A percentile compares a stretch with the other conserved stretches of the same genome.
Evolutionary conservation across 2,797 vertebrate genomes (phyloP).

Genomic region (Pantherophis alleghaniensis): DNA sequence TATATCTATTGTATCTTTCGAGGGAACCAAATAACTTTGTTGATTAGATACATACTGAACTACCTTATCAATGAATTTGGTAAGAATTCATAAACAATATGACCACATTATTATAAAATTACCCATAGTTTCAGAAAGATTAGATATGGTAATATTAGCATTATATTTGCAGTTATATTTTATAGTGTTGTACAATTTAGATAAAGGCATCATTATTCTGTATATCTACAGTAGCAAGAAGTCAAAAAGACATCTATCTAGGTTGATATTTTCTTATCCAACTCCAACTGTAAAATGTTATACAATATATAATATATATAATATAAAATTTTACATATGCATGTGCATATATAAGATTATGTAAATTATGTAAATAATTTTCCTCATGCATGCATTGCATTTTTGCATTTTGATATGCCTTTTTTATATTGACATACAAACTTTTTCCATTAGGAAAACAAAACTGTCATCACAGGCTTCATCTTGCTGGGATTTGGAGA

Average conservation of each 20-base stretch:
- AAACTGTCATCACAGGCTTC: conserved; percentile 44
- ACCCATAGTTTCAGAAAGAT: not conserved
- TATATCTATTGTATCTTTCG: not conserved
- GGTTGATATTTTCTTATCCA: not conserved
- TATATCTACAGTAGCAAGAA: not conserved
- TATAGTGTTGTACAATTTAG: not conserved
- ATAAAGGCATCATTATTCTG: not conserved
- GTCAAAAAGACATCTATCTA: not conserved
- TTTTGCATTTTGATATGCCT: not conserved
- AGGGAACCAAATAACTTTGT: not conserved
- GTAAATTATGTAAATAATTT: not conserved
- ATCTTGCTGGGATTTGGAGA: conserved; percentile 51
- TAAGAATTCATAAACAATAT: not conserved
- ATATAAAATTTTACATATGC: too few relatives aligned
- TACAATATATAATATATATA: too few relatives aligned
- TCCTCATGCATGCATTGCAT: not conserved
- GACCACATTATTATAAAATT: not conserved
- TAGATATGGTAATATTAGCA: not conserved
- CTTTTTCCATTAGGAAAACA: conserved; percentile 27
- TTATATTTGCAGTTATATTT: not conserved
- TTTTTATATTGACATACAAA: not conserved
- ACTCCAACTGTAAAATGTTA: not conserved
- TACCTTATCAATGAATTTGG: not conserved
- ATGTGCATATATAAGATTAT: not conserved
- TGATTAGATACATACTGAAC: not conserved